Evolutionary conservation across 1,140 invertebrate genomes (phyloP), one percentile per base, ranked within the genome.

Genomic region (Drosophila sucinea): DNA sequence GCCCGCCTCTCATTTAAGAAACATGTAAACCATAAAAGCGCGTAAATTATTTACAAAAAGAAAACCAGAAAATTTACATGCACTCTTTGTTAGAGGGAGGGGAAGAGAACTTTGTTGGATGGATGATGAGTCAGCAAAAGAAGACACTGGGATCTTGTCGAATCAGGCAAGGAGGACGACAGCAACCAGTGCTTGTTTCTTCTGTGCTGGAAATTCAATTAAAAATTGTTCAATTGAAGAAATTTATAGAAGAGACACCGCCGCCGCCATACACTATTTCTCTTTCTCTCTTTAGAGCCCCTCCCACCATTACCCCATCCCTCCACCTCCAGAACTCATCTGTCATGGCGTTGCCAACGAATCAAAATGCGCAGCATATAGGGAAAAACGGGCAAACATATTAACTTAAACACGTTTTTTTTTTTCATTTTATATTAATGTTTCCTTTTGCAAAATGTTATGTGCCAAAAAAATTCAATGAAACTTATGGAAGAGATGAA

Each of bases 121-220:
- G 2, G 4, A 11, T 10, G 54, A 65, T 84, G 81, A 84, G 60
- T 85, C 80, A 83, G 55, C 67, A 17, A 17, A 17, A 61, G 32
- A 44, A 61, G 27, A 47, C 32, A 38, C 8, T 30, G 30, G 35
- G 35, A 38, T 38, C 10, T 38, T 10, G 4, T 2, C 30, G 30
- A 4, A 30, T 30, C 30, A 30, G 2, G 35, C 17, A 0, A 38
- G 35, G 35, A 38, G 10, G 35, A 38, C 8, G 4, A 38, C 3
- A 55, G 57, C 51, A 62, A 61, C 57, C 60, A 68, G 68, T 41
- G 62, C n/a, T 27, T 17, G 35, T 10, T 38, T 2, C 35, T 38
- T 35, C 2, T 8, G 7, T 54, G 56, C 51, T 60, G 69, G 64
- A 67, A 75, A 30, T 41, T 72, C 55, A 70, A 73, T 64, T 73